A percentile compares a stretch with the other conserved stretches of the same genome.
phyloP scores from a whole-genome alignment of 1,140 invertebrate genomes.

The Euwallacea fornicatus region DNA sequence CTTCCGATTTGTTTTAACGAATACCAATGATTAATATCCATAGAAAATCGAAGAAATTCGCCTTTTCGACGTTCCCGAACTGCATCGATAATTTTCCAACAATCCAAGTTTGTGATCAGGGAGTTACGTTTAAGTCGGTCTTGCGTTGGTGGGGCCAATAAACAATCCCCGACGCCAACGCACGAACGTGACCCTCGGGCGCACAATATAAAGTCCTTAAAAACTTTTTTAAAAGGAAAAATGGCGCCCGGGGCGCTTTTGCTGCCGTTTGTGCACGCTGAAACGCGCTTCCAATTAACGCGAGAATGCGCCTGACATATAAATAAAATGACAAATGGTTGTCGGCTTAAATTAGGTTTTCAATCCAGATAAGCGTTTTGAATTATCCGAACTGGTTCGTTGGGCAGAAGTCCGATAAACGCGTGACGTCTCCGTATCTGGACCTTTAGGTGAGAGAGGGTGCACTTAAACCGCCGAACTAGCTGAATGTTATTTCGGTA shows the following conservation, averaged over 20 bases:
- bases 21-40: too few species aligned
- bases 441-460: slow-evolving; percentile 27
- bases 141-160: not conserved
- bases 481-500: too few species aligned
- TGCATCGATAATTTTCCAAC: too few species aligned
- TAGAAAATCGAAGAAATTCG: too few species aligned
- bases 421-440: slow-evolving; percentile 26
- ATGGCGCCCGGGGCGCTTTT: not conserved
- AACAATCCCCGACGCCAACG: not conserved
- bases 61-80: too few species aligned
- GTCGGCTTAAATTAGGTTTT: slow-evolving; percentile 40
- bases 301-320: slow-evolving; percentile 35
- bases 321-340: slow-evolving; percentile 41
- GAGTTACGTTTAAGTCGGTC: too few species aligned
- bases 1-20: too few species aligned
- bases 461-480: too few species aligned
- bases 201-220: slow-evolving; percentile 6
- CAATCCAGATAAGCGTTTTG: slow-evolving; percentile 39
- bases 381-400: slow-evolving; percentile 40
- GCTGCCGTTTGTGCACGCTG: slow-evolving; percentile 1
- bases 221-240: slow-evolving; percentile 5
- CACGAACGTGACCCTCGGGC: not conserved
- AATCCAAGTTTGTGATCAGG: too few species aligned
- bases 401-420: slow-evolving; percentile 31
- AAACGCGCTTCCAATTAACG: slow-evolving; percentile 32